These are phyloP conservation scores for Grallaria varia DNA, from an alignment of 2,113 vertebrate species.

Conservation along the genomic window DNA sequence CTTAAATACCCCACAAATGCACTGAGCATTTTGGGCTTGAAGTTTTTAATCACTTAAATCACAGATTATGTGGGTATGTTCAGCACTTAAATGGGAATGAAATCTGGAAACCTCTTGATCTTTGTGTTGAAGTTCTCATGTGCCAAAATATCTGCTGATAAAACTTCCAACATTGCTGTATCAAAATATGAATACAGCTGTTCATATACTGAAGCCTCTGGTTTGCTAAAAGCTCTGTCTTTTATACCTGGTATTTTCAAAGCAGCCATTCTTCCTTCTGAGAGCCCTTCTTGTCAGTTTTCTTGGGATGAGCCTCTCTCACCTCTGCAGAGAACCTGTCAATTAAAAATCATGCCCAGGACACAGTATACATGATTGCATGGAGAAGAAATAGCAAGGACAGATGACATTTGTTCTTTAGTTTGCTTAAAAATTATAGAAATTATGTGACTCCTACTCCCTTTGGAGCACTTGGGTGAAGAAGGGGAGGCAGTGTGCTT, in stretches of 20 bases:
- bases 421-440: background rate
- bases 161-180: background rate
- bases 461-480: background rate
- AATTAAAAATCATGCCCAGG: background rate
- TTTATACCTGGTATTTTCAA: background rate
- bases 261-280: background rate
- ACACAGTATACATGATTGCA: background rate
- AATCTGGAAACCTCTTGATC: background rate
- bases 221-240: background rate
- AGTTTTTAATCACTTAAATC: background rate
- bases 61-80: background rate
- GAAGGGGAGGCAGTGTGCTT: background rate
- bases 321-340: background rate
- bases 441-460: background rate
- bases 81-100: background rate
- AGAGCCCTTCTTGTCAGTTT: background rate
- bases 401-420: background rate
- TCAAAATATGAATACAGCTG: background rate
- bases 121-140: background rate
- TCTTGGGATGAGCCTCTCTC: background rate
- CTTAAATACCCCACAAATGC: background rate
- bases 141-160: background rate
- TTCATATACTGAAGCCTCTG: background rate
- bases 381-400: background rate
- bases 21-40: background rate